Evolutionary conservation across 1,140 invertebrate species (phyloP).

Genomic region (Cephus cinctus): DNA sequence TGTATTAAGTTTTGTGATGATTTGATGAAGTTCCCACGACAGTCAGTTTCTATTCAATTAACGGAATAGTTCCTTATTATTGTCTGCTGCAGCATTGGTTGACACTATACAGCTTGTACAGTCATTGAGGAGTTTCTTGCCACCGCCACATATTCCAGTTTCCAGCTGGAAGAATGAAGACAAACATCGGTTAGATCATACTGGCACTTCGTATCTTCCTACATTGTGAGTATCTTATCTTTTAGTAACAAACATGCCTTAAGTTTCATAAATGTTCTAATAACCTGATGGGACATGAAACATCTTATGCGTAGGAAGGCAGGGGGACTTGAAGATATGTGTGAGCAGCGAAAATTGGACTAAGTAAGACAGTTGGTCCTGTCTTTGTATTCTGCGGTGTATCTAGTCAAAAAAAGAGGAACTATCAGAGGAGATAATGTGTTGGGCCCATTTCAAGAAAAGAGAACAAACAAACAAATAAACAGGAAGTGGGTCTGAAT

Average conservation of each 20-base stretch:
- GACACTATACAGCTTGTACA: slow-evolving; percentile 84
- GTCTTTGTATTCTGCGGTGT: slow-evolving; percentile 36
- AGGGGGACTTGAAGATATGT: slow-evolving; percentile 39
- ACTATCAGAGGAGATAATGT: background rate
- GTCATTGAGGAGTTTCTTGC: slow-evolving; percentile 76
- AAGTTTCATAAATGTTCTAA: slow-evolving; percentile 12
- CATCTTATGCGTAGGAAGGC: slow-evolving; percentile 33
- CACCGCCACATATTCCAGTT: slow-evolving; percentile 81
- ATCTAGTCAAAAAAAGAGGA: slow-evolving; percentile 50
- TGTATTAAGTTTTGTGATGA: too few relatives aligned
- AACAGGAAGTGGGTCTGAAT: slow-evolving; percentile 9
- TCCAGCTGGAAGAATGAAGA: slow-evolving; percentile 86
- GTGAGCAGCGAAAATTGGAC: slow-evolving; percentile 44
- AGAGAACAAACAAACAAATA: background rate
- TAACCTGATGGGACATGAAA: slow-evolving; percentile 11
- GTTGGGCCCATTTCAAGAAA: background rate
- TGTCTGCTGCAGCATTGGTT: slow-evolving; percentile 66
- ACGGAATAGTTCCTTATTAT: slow-evolving; percentile 17
- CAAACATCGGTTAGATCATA: slow-evolving; percentile 65
- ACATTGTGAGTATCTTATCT: slow-evolving; percentile 38
- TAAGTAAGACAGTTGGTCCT: slow-evolving; percentile 18
- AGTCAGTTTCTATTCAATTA: too few relatives aligned
- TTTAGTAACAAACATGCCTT: too few relatives aligned
- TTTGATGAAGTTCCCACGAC: too few relatives aligned
- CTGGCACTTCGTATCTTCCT: slow-evolving; percentile 42